Evolutionary conservation across 2,888 invertebrate genomes (phyloP), one percentile per base, ranked within the genome.

Genomic region (Ophonus ardosiacus): DNA sequence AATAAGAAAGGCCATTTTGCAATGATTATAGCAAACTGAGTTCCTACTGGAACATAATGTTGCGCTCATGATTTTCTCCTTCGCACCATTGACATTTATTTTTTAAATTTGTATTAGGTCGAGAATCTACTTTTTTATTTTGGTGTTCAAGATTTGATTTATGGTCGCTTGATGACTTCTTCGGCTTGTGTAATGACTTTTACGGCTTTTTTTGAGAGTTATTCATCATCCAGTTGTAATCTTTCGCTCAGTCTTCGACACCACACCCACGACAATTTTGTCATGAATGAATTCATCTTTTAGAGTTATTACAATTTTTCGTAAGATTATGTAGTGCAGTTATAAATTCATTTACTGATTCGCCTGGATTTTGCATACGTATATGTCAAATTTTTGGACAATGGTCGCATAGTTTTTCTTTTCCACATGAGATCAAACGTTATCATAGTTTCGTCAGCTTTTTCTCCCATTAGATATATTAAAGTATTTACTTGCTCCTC

Each of bases 401-500:
- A 57, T 13, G 4, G 59, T 57, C 7, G 7, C 57, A n/a, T 57
- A 57, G 6, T 13, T n/a, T 57, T 17, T 10, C 1, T 57, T n/a
- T 15, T 57, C 57, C 7, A 3, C 65, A 0, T 65, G 7, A 65
- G 18, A 7, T 18, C 65, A n/a, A 65, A 65, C 2, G 65, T 65
- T n/a, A 65, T 0, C 65, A 65, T 65, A 31, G 18, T 65, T 65
- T 65, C 24, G 21, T 65, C 65, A 18, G 65, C 65, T 18, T 65
- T 65, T 65, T 65, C 65, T 6, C 65, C 65, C 65, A 65, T 65
- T 8, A 65, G 1, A 7, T 65, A 21, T 0, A 21, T 65, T 15
- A 65, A 63, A 63, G 65, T 63, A 17, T 63, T 63, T 63, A 63
- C 65, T 18, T 63, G 65, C 17, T 63, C 18, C 65, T 63, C n/a